Evolutionary conservation across 2,797 vertebrate genomes (phyloP), one percentile per base, ranked within the genome.

Genomic region (Gorsachius magnificus): DNA sequence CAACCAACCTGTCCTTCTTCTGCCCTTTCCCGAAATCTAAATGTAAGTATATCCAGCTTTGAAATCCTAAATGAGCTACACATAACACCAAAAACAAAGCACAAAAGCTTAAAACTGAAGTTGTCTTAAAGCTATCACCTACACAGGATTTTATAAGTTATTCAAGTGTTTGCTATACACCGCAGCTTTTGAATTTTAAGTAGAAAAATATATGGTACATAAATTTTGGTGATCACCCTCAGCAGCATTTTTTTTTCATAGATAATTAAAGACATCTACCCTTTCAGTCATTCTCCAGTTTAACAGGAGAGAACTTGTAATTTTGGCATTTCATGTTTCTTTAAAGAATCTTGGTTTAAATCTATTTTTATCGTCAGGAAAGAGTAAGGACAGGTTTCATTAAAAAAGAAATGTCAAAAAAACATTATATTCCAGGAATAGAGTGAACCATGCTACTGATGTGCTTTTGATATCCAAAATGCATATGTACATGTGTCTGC

Each of bases 31-130:
- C 2, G 33, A 94, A 95, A 93, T 90, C 80, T 98, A 95, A 97
- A 97, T 98, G 98, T 98, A 97, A 98, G 98, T 98, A 90, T 75
- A 63, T 48, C 70, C 85, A 92, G 35, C 74, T 97, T 89, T 91
- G 51, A 89, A 96, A 92, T 95, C 64, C 60, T 84, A 71, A 69
- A 68, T 12, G 11, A 94, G 28, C 53, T 94, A 72, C 60, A 31
- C 26, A 56, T 78, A 97, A 86, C 64, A 70, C 54, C 83, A 90
- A 95, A 96, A 90, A n/a, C 51, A 93, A 92, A 96, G 91, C 17
- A 5, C 68, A 88, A 80, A 70, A 70, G 68, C 72, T 97, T 96
- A 91, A 96, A 96, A 91, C 36, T 54, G 64, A 85, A 63, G 45
- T 79, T 95, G 43, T 96, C 81, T 96, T 97, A 97, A 97, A 97